Conservation (phyloP, 2,888 invertebrate species). For the Phyllotreta cruciferae region DNA sequence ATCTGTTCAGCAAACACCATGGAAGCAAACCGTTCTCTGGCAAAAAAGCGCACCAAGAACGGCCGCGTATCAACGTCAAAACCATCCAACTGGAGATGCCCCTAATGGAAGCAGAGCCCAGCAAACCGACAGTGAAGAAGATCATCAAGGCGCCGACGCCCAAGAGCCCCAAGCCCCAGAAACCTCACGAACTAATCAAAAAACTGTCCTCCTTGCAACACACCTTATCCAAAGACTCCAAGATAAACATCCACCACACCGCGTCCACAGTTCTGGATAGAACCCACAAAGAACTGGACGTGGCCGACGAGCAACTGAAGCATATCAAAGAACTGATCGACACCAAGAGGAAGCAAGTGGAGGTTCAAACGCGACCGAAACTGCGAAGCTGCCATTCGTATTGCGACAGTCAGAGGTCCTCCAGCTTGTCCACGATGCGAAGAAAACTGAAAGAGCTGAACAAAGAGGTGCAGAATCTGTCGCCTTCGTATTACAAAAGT, state of each 20-base stretch:
- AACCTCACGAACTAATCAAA: constrained; percentile 12
- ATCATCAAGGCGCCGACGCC: neutral
- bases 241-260: constrained; percentile 11
- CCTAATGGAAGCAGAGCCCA: constrained; percentile 30
- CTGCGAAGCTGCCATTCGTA: constrained; percentile 28
- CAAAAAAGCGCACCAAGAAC: neutral
- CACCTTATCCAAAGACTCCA: constrained; percentile 7
- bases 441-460: constrained; percentile 48
- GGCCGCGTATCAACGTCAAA: constrained; percentile 31
- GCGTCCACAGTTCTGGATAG: constrained; percentile 27
- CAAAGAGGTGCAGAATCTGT: constrained; percentile 45
- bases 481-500: constrained; percentile 40
- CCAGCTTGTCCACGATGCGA: constrained; percentile 46
- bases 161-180: neutral
- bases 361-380: constrained; percentile 17
- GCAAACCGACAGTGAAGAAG: neutral
- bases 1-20: constrained; percentile 14
- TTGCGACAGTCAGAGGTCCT: constrained; percentile 42
- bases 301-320: constrained; percentile 29
- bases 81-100: constrained; percentile 38
- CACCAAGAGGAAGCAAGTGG: constrained; percentile 10
- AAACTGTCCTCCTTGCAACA: constrained; percentile 22
- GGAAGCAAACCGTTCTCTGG: neutral
- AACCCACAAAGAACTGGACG: constrained; percentile 31
- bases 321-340: constrained; percentile 27